These are phyloP conservation scores for Hippoglossus stenolepis DNA, from an alignment of 2,113 vertebrate genomes.

Conservation along the genomic window DNA sequence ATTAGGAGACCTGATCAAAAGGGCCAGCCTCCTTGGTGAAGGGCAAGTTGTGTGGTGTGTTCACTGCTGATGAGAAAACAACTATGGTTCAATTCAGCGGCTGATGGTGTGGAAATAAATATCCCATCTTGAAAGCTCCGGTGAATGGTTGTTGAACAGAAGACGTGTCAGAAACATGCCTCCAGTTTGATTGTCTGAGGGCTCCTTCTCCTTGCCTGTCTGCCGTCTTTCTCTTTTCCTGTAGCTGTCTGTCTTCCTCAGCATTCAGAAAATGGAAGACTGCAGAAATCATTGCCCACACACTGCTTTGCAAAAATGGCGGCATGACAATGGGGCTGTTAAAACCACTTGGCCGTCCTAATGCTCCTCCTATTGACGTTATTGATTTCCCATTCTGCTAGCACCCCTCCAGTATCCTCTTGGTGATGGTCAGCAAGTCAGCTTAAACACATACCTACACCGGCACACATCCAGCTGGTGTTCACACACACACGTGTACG, in stretches of 20 bases:
- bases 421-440: slow-evolving; percentile 58
- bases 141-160: slow-evolving; percentile 55
- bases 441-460: slow-evolving; percentile 49
- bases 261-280: slow-evolving; percentile 54
- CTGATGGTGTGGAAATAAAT: slow-evolving; percentile 52
- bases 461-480: neutral
- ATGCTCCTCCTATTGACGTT: slow-evolving; percentile 75
- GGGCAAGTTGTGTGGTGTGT: slow-evolving; percentile 18
- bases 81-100: slow-evolving; percentile 46
- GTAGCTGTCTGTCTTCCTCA: slow-evolving; percentile 59
- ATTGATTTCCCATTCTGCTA: slow-evolving; percentile 81
- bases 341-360: slow-evolving; percentile 73
- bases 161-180: slow-evolving; percentile 51
- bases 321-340: slow-evolving; percentile 72
- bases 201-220: slow-evolving; percentile 28
- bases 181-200: slow-evolving; percentile 54
- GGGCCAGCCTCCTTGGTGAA: slow-evolving; percentile 36
- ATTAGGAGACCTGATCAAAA: slow-evolving; percentile 22
- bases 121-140: slow-evolving; percentile 49
- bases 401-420: slow-evolving; percentile 44
- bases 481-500: neutral
- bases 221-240: slow-evolving; percentile 44
- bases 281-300: slow-evolving; percentile 52
- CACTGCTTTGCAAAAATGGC: slow-evolving; percentile 65
- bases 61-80: slow-evolving; percentile 65